A percentile compares a stretch with the other conserved stretches of the same genome.
phyloP scores from a whole-genome alignment of 2,888 invertebrate species.

The Acanthosepion lycidas region DNA sequence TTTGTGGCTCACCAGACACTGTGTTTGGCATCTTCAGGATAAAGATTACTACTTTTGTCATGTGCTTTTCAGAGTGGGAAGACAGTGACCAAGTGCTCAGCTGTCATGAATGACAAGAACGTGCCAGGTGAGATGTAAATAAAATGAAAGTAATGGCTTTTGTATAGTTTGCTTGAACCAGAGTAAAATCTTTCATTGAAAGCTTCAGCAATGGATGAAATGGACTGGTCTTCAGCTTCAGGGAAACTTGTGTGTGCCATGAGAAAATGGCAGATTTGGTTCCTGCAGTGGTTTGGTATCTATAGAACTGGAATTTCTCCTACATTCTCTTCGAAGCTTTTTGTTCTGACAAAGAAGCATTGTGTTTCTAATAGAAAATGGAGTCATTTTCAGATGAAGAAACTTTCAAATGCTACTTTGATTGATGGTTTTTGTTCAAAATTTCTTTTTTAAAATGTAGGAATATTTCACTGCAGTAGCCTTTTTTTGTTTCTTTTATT shows the following conservation, averaged over 20 bases:
- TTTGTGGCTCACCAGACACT: background rate
- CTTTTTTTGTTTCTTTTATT: too few relatives aligned
- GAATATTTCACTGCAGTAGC: too few relatives aligned
- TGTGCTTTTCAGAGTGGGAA: background rate
- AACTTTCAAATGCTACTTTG: background rate
- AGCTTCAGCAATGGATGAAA: background rate
- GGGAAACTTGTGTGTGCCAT: background rate
- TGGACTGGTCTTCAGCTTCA: background rate
- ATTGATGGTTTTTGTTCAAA: background rate
- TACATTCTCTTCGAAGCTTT: background rate
- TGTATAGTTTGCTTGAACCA: slow-evolving; percentile 15
- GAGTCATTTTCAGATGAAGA: background rate
- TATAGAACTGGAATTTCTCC: background rate
- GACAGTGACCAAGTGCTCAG: background rate
- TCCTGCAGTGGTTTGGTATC: background rate
- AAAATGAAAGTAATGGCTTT: background rate
- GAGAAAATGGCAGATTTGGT: slow-evolving; percentile 33
- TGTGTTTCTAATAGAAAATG: background rate
- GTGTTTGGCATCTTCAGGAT: background rate
- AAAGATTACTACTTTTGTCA: background rate
- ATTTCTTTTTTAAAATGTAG: too few relatives aligned
- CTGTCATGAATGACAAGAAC: background rate
- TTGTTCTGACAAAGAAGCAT: background rate
- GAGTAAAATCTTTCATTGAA: background rate
- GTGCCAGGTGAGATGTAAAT: background rate